A percentile compares a stretch with the other conserved stretches of the same genome.
Evolutionary conservation across 2,888 invertebrate genomes (phyloP).

Genomic region (Melinaea menophilus): DNA sequence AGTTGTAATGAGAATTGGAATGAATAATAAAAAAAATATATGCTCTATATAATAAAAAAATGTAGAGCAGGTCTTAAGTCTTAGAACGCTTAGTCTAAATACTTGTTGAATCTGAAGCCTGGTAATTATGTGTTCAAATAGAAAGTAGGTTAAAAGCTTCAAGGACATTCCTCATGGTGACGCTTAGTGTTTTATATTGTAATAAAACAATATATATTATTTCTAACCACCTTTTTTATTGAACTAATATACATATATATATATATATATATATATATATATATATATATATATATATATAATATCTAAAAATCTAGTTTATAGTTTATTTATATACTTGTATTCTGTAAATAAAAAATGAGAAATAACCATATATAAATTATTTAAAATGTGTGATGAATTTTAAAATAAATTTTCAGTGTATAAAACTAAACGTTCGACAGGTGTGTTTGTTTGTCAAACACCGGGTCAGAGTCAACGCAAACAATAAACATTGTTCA

Average conservation of each 20-base stretch:
- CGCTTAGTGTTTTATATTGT: neutral
- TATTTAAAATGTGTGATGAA: neutral
- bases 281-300: too few relatives aligned
- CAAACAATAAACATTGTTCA: conserved; percentile 11
- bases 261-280: too few relatives aligned
- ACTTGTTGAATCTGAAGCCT: conserved; percentile 20
- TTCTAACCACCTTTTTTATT: too few relatives aligned
- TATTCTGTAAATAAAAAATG: too few relatives aligned
- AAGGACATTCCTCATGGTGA: conserved; percentile 18
- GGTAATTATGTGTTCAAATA: conserved; percentile 30
- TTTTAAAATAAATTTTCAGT: conserved; percentile 6
- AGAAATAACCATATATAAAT: too few relatives aligned
- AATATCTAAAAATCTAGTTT: too few relatives aligned
- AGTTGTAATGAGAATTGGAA: too few relatives aligned
- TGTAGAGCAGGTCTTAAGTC: neutral
- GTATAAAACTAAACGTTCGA: conserved; percentile 14
- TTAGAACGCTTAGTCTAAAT: conserved; percentile 18
- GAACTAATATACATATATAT: too few relatives aligned
- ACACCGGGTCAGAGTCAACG: conserved; percentile 16
- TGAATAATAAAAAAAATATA: too few relatives aligned
- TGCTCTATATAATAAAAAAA: too few relatives aligned
- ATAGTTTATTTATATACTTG: too few relatives aligned
- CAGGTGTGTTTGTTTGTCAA: conserved; percentile 17
- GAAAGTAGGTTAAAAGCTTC: conserved; percentile 28
- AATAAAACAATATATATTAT: neutral